Percentiles rank a stretch among this genome's conserved stretches.
These are phyloP conservation scores for Antechinus flavipes DNA, from an alignment of 2,113 vertebrate species.

Conservation along the genomic window DNA sequence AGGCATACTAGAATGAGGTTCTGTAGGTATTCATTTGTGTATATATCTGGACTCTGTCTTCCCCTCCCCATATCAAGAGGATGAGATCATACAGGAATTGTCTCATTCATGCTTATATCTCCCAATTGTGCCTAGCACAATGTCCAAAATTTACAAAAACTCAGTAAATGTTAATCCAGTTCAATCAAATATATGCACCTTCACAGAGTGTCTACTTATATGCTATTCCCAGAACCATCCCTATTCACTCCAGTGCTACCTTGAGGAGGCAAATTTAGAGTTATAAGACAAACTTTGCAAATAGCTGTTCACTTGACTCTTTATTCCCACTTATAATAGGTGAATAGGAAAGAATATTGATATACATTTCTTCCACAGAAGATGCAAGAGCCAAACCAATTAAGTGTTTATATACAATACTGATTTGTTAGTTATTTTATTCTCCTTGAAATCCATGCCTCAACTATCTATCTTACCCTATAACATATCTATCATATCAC, in stretches of 20 bases:
- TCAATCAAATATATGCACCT: not conserved
- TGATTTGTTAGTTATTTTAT: constrained; percentile 58
- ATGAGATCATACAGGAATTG: not conserved
- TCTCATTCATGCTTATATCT: not conserved
- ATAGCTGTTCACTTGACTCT: constrained; percentile 7
- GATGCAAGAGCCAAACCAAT: constrained; percentile 64
- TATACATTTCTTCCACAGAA: constrained; percentile 72
- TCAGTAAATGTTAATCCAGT: not conserved
- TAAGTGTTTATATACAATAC: constrained; percentile 66
- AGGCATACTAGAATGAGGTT: not conserved
- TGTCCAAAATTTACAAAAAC: not conserved
- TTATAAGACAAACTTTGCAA: not conserved
- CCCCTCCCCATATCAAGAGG: not conserved
- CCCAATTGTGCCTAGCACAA: not conserved
- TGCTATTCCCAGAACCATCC: not conserved
- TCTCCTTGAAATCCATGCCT: constrained; percentile 45
- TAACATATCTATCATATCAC: not conserved
- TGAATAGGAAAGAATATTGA: constrained; percentile 65
- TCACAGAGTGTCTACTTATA: not conserved
- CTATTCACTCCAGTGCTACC: not conserved
- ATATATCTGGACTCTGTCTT: too few relatives aligned
- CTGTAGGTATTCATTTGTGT: not conserved
- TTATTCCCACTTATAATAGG: constrained; percentile 54
- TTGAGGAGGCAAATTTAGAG: not conserved
- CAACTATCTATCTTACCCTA: not conserved